Conservation (phyloP, 2,113 vertebrate species). For the Lota lota region DNA sequence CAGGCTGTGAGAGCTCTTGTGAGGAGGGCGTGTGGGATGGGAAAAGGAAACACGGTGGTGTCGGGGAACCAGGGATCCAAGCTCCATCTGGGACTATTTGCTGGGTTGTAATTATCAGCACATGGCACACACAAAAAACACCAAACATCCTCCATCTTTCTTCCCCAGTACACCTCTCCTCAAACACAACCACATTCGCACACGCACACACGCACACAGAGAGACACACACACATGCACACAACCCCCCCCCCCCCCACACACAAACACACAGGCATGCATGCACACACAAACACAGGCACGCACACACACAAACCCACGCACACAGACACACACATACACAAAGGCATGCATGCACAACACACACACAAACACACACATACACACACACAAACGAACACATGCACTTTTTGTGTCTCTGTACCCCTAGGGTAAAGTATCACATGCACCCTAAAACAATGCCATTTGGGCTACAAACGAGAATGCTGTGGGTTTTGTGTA, state of each 20-base stretch:
- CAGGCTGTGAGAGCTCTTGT: constrained; percentile 57
- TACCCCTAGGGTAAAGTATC: constrained; percentile 34
- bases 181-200: too few relatives aligned
- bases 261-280: constrained; percentile 13
- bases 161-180: not conserved
- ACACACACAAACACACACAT: not conserved
- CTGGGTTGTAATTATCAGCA: constrained; percentile 61
- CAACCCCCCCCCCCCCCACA: constrained; percentile 13
- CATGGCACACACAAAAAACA: constrained; percentile 49
- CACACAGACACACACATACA: not conserved
- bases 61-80: constrained; percentile 52
- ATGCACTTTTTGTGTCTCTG: constrained; percentile 37
- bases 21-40: constrained; percentile 55
- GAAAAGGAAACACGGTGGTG: constrained; percentile 56
- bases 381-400: not conserved
- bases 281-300: too few relatives aligned
- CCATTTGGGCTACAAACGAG: constrained; percentile 32
- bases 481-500: constrained; percentile 44
- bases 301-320: too few relatives aligned
- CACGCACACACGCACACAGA: too few relatives aligned
- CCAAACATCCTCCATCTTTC: constrained; percentile 40
- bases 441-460: constrained; percentile 33
- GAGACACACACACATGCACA: too few relatives aligned
- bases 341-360: too few relatives aligned
- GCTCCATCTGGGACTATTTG: constrained; percentile 47